A percentile compares a stretch with the other conserved stretches of the same genome.
Conservation (phyloP, 1,140 invertebrate genomes). For the Drosophila paulistorum region DNA sequence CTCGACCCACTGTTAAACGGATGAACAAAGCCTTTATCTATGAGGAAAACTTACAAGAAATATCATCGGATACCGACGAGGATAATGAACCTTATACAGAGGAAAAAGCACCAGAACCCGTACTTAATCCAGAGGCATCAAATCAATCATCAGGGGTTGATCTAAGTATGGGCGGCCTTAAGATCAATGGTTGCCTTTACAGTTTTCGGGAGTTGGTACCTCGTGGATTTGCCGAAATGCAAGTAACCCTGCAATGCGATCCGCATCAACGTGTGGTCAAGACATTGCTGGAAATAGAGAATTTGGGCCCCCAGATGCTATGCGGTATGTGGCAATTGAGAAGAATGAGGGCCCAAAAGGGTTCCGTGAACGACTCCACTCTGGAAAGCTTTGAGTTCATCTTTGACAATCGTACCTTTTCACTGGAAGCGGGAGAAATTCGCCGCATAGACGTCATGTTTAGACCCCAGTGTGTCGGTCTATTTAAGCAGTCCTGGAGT, state of each 20-base stretch:
- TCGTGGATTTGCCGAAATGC: not conserved
- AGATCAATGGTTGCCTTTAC: conserved; percentile 47
- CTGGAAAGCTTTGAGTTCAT: conserved; percentile 35
- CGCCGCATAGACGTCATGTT: conserved; percentile 53
- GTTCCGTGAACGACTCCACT: conserved; percentile 30
- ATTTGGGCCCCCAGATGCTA: conserved; percentile 38
- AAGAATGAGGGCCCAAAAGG: conserved; percentile 17
- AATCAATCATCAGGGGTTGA: not conserved
- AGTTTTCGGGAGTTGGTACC: conserved; percentile 23
- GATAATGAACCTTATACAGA: conserved; percentile 5
- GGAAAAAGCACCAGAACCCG: not conserved
- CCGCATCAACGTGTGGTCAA: conserved; percentile 55
- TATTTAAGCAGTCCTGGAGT: conserved; percentile 45
- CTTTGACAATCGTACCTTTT: conserved; percentile 45
- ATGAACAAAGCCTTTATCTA: not conserved
- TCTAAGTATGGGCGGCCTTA: not conserved
- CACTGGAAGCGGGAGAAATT: conserved; percentile 24
- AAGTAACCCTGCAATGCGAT: conserved; percentile 45
- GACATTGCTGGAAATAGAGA: conserved; percentile 51
- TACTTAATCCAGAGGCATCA: not conserved
- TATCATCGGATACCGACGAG: conserved; percentile 21
- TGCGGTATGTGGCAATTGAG: conserved; percentile 29
- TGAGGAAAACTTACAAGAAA: not conserved
- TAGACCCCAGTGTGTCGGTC: conserved; percentile 47
- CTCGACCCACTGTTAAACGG: not conserved